Conservation (phyloP, 1,140 invertebrate genomes). For the Argopecten irradians region DNA sequence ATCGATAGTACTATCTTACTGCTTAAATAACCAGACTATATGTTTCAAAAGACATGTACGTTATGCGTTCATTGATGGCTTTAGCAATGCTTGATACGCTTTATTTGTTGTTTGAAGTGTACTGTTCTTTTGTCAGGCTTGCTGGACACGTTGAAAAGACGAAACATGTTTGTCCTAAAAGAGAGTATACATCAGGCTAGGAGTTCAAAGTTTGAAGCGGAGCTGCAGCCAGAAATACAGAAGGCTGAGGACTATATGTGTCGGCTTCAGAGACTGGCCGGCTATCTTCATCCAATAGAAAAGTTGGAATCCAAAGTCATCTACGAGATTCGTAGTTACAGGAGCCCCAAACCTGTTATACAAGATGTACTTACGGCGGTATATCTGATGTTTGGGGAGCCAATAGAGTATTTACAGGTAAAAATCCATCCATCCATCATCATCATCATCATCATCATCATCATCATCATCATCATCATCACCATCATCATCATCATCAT, state of each 20-base stretch:
- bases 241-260: conserved; percentile 31
- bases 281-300: conserved; percentile 43
- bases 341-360: conserved; percentile 37
- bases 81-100: background rate
- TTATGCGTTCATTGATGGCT: background rate
- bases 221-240: conserved; percentile 44
- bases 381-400: conserved; percentile 44
- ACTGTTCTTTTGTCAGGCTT: conserved; percentile 22
- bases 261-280: conserved; percentile 37
- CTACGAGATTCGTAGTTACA: conserved; percentile 41
- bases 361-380: conserved; percentile 38
- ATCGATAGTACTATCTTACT: too few relatives aligned
- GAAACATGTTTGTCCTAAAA: conserved; percentile 38
- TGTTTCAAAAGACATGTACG: background rate
- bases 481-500: background rate
- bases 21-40: background rate
- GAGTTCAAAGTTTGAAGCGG: conserved; percentile 25
- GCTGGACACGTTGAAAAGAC: conserved; percentile 36
- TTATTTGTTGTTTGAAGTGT: background rate
- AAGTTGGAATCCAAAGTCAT: conserved; percentile 35
- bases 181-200: conserved; percentile 38
- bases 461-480: background rate
- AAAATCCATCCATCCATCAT: background rate
- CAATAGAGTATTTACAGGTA: conserved; percentile 41
- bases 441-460: background rate